Conservation (phyloP, 2,888 invertebrate species). For the Ashinkailepas kermadecensis region DNA sequence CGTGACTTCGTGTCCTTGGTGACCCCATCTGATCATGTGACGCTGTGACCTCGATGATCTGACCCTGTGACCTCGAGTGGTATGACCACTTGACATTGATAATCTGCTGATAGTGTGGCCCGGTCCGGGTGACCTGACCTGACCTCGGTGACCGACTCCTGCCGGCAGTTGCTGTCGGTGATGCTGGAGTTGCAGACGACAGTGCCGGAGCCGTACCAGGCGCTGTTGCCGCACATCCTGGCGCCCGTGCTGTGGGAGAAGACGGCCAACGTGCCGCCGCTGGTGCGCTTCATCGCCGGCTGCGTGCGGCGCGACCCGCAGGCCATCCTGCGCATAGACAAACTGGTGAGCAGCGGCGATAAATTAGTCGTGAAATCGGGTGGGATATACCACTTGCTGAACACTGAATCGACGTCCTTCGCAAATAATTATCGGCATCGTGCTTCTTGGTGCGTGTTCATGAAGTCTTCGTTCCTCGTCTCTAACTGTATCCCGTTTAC, state of each 20-base stretch:
- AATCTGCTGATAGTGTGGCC: background rate
- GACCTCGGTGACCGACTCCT: background rate
- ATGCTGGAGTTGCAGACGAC: conserved; percentile 58
- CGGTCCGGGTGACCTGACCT: background rate
- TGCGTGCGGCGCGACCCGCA: conserved; percentile 65
- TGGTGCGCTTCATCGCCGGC: conserved; percentile 83
- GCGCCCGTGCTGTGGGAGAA: conserved; percentile 89
- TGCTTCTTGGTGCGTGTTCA: no score
- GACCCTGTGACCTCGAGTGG: no score
- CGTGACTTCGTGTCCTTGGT: no score
- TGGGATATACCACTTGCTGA: no score
- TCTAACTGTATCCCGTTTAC: no score
- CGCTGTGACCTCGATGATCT: no score
- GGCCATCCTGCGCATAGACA: conserved; percentile 59
- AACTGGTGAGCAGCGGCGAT: conserved; percentile 53
- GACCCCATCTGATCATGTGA: no score
- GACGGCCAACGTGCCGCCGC: conserved; percentile 84
- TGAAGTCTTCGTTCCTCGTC: no score
- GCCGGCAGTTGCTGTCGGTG: conserved; percentile 55
- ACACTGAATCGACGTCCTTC: no score
- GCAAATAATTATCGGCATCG: no score
- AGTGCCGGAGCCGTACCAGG: conserved; percentile 76
- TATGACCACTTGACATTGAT: no score
- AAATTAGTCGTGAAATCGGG: no score
- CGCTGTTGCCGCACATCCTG: conserved; percentile 79